These are phyloP conservation scores for Corticium candelabrum DNA, from an alignment of 37 sponge, comb jelly and placozoan species.

Conservation along the genomic window DNA sequence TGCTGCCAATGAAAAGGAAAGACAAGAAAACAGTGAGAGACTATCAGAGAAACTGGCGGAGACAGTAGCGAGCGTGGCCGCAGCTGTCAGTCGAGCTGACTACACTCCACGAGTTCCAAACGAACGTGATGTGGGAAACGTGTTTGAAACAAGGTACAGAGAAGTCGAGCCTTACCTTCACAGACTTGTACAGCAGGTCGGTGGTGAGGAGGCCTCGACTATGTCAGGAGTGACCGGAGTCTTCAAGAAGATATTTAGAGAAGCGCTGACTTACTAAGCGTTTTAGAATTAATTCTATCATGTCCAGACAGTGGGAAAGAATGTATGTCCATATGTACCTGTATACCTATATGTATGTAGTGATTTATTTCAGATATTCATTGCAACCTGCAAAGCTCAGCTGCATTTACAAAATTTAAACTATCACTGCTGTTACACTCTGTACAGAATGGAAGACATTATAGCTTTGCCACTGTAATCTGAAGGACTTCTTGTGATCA, in stretches of 20 bases:
- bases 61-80: background rate
- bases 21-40: background rate
- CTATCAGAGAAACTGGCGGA: background rate
- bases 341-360: too few species aligned
- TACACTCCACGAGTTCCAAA: constrained; percentile 77
- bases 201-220: background rate
- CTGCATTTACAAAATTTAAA: too few species aligned
- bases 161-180: constrained; percentile 71
- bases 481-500: too few species aligned
- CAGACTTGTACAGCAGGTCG: constrained; percentile 7
- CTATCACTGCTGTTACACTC: too few species aligned
- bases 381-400: too few species aligned
- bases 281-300: too few species aligned
- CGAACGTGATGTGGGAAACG: constrained; percentile 49
- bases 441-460: too few species aligned
- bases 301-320: too few species aligned
- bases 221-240: background rate
- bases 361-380: too few species aligned
- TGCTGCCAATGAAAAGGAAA: background rate
- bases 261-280: too few species aligned
- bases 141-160: constrained; percentile 64
- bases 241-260: background rate
- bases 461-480: too few species aligned
- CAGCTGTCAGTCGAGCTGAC: constrained; percentile 42
- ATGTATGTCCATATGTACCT: too few species aligned